Evolutionary conservation across 2,797 vertebrate species (phyloP), one percentile per base, ranked within the genome.

Genomic region (Decapterus maruadsi): DNA sequence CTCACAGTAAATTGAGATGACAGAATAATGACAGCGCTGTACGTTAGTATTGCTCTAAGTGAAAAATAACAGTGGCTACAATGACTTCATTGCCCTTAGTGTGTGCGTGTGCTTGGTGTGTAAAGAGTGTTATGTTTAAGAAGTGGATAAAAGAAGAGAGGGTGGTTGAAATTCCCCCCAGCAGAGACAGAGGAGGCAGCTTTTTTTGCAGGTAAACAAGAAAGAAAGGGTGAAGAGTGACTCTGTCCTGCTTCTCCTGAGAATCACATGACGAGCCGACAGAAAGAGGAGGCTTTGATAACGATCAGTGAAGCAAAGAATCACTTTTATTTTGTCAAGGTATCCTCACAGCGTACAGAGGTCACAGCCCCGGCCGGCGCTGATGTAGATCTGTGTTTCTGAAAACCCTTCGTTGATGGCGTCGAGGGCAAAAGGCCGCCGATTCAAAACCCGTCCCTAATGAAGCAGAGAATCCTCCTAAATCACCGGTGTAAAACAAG

Each of bases 331-430:
- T 81, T 88, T 64, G 38, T 60, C 60, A 6, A 66, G 62, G 42
- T 75, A 70, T 87, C 62, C 80, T 78, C 48, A 69, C 69, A 73
- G 77, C 70, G 86, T 45, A 54, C 46, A 73, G 73, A 75, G 78
- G 67, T 75, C 72, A 64, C 66, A 65, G 78, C 45, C 65, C 31
- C n/a, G 55, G 19, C 31, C n/a, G 55, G 19, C 61, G 71, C 38
- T 65, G 71, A 22, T 57, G 64, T 71, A 54, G 64, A 56, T 53
- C 17, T 53, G 40, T 26, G 50, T 56, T 66, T 53, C 34, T 36
- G 2, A 36, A 42, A 67, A 22, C 19, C 64, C 2, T 19, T 68
- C 73, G 71, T 40, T 69, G 66, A 89, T 86, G 77, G 31, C 60
- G 46, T 75, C 65, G 34, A 70, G 58, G 36, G 16, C 22, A 53